phyloP scores from a whole-genome alignment of 1,140 invertebrate genomes.

The Gyrodactylus salaris region DNA sequence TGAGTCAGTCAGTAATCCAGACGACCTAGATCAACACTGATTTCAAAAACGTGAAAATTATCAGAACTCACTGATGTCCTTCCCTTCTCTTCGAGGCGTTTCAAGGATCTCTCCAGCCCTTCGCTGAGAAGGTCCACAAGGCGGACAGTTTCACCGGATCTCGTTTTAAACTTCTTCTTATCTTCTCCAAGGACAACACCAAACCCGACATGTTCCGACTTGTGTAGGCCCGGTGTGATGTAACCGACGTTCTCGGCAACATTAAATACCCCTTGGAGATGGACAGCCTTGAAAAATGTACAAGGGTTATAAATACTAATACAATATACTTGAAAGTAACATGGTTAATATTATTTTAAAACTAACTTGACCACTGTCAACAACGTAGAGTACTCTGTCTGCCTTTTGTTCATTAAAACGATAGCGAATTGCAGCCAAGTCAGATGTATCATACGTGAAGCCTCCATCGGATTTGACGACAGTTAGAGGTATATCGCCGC shows the following conservation, averaged over 20 bases:
- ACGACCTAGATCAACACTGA: neutral
- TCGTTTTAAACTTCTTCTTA: conserved; percentile 83
- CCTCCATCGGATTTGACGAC: conserved; percentile 90
- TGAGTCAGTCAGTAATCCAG: no score
- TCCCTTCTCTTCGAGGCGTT: conserved; percentile 59
- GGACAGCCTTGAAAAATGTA: conserved; percentile 26
- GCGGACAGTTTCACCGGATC: conserved; percentile 73
- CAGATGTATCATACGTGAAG: conserved; percentile 92
- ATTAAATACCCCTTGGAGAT: conserved; percentile 31
- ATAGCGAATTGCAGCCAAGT: conserved; percentile 60
- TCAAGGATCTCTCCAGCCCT: conserved; percentile 43
- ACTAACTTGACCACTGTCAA: conserved; percentile 50
- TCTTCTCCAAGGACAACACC: conserved; percentile 90
- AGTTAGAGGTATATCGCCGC: conserved; percentile 38
- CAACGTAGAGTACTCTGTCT: conserved; percentile 71
- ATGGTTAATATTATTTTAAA: neutral
- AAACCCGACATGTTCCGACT: conserved; percentile 58
- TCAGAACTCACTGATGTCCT: no score
- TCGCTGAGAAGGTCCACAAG: conserved; percentile 66
- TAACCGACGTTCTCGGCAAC: conserved; percentile 29
- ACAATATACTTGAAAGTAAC: neutral
- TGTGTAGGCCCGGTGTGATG: conserved; percentile 24
- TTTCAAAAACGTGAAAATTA: conserved; percentile 28
- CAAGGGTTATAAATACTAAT: conserved; percentile 5
- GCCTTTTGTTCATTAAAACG: conserved; percentile 46